These are phyloP conservation scores for Lacerta viridis DNA, from an alignment of 2,797 vertebrate genomes.

Conservation along the genomic window DNA sequence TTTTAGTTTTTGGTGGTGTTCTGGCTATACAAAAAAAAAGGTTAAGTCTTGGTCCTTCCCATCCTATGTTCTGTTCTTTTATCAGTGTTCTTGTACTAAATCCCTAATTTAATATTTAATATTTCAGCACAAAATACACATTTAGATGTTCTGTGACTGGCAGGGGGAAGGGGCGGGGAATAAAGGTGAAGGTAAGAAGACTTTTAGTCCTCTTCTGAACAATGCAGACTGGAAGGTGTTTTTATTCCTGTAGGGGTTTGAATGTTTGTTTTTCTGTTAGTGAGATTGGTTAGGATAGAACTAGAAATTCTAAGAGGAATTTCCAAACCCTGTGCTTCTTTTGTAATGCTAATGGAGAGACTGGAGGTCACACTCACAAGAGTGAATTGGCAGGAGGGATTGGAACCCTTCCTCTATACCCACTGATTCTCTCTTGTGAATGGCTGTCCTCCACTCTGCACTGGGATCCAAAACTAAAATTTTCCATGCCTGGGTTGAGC, in stretches of 20 bases:
- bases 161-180: neutral
- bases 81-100: neutral
- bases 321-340: constrained; percentile 6
- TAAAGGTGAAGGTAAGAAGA: neutral
- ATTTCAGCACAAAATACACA: neutral
- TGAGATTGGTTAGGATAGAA: constrained; percentile 20
- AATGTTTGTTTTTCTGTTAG: constrained; percentile 10
- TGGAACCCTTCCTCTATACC: neutral
- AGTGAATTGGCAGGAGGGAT: neutral
- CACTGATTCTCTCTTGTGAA: neutral
- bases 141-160: neutral
- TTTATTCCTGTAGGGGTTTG: constrained; percentile 11
- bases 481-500: neutral
- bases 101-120: neutral
- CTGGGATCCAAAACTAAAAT: too few species aligned
- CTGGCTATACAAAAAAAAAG: neutral
- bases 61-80: constrained; percentile 6
- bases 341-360: constrained; percentile 40
- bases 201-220: neutral
- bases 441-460: neutral
- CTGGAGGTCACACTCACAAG: neutral
- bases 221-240: constrained; percentile 12
- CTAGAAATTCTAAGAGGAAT: neutral
- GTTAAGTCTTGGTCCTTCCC: neutral
- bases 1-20: constrained; percentile 33